phyloP scores from a whole-genome alignment of 35 echinoderm and acorn worm species.

The Ophioderma brevispina region DNA sequence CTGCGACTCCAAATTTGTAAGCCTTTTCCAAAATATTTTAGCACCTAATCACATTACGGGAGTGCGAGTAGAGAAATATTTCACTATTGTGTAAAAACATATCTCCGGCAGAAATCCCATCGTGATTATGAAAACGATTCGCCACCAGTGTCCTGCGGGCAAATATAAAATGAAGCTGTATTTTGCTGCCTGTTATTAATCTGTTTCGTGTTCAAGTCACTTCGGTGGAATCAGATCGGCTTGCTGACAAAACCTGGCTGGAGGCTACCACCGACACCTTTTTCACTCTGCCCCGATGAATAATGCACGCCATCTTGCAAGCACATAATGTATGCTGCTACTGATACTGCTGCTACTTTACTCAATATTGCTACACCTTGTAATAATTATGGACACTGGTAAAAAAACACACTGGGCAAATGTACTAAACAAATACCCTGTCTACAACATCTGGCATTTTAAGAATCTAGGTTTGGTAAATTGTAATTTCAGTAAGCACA shows the following conservation, averaged over 20 bases:
- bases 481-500: too few species aligned
- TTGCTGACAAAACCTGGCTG: slow-evolving; percentile 2
- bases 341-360: too few species aligned
- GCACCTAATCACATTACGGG: background rate
- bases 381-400: too few species aligned
- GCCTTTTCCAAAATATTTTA: background rate
- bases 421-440: too few species aligned
- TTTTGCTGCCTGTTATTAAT: slow-evolving; percentile 14
- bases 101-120: background rate
- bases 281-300: background rate
- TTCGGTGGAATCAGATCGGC: background rate
- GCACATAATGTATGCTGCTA: too few species aligned
- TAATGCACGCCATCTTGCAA: too few species aligned
- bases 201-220: slow-evolving; percentile 7
- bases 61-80: background rate
- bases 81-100: background rate
- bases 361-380: too few species aligned
- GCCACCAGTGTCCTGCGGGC: background rate
- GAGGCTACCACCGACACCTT: background rate
- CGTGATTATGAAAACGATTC: slow-evolving; percentile 13
- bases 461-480: too few species aligned
- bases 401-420: too few species aligned
- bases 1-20: too few species aligned
- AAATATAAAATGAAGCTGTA: slow-evolving; percentile 15
- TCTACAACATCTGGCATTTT: too few species aligned